Base-by-base conservation (phyloP, 2,888 invertebrate species). In the Melanargia galathea region DNA sequence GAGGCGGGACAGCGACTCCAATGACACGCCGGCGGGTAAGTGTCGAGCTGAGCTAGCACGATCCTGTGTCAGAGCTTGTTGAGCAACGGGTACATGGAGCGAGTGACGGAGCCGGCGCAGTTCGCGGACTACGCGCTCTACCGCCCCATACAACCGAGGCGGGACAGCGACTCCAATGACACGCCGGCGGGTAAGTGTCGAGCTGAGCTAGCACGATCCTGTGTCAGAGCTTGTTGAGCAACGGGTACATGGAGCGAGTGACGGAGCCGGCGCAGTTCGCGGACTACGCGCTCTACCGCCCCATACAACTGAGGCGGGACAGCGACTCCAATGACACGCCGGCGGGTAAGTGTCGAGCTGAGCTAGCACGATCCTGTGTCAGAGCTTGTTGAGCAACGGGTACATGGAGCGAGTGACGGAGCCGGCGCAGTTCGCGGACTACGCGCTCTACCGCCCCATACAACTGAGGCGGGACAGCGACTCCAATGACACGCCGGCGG, bases 281-380 rank as follows among this genome's bases (percentile, higher is more conserved):
- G 11, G 35, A 35, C 75, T 93, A 94, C 79, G 92, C 92, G 1
- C 86, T 94, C n/a, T n/a, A n/a, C n/a, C n/a, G n/a, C n/a, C n/a
- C n/a, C n/a, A 3, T 94, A 94, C 76, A 46, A 3, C 40, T 64
- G 4, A 20, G 74, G 77, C 0, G 77, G 2, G 74, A 75, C 1
- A 10, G 43, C 1, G 67, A 61, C 2, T 8, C 46, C 20, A 40
- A 52, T 0, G 62, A 55, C 6, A 16, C 52, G n/a, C n/a, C 52
- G 3, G 35, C 63, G 7, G 61, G 67, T 62, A 10, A 33, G 8
- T 10, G 8, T 35, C n/a, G 77, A 78, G 35, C 35, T 8, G 10
- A 35, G 35, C 95, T 96, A 86, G 97, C 96, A 92, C 93, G 11
- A 93, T 94, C 20, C 93, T 97, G 65, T 96, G 96, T 58, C 96